Evolutionary conservation across 2,888 invertebrate genomes (phyloP), one percentile per base, ranked within the genome.

Genomic region (Ichneumon xanthorius): DNA sequence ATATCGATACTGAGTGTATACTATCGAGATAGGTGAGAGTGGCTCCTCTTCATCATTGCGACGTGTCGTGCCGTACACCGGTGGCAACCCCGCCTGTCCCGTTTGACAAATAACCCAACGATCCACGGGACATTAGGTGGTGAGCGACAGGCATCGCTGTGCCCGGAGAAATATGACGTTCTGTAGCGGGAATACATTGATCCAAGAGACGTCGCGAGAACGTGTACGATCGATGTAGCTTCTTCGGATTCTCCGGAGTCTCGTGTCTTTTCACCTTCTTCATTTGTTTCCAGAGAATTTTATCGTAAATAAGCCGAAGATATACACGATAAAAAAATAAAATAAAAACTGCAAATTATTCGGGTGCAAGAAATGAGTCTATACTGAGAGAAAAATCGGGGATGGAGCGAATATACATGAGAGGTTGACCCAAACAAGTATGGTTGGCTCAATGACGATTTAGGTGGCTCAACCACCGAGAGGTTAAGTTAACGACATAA

Each of bases 41-140:
- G 4, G 58, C 58, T 58, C 61, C 68, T 81, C 67, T 76, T 81
- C 48, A 81, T 70, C 70, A 70, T 81, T 70, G 48, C 33, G 65
- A 70, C 68, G 58, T 58, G 55, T 58, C 50, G 11, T 61, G 58
- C 65, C 26, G 58, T 75, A 70, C 75, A 68, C 26, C 19, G 45
- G 26, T 26, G 37, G 45, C 45, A 72, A 71, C 53, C 33, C 19
- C 72, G 55, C 22, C 70, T 81, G 81, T 81, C 81, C 37, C 61
- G 68, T 37, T 75, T 81, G 81, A 81, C 75, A 81, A 81, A 81
- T 76, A 70, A 81, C 67, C 65, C 68, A 37, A 73, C 73, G 73
- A 67, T 67, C 45, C 65, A 55, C 53, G 53, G 45, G 33, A n/a
- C 70, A 37, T 40, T 61, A 45, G 45, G 16, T 73, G 45, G 45